Conservation (phyloP, 2,888 invertebrate species). For the Cancer borealis region DNA sequence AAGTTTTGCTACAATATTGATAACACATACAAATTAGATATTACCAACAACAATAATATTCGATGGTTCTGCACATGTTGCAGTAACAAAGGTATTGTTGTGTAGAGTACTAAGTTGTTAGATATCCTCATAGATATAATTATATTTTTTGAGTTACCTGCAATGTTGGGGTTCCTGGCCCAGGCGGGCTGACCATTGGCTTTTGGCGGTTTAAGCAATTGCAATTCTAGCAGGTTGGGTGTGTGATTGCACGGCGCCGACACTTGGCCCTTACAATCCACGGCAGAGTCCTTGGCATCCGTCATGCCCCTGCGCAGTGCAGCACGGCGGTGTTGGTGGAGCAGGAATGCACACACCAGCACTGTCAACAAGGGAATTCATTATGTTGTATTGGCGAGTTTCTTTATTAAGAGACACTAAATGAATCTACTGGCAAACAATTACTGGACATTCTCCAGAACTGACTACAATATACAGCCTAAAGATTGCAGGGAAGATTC, state of each 20-base stretch:
- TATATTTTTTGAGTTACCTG: constrained; percentile 43
- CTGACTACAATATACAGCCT: background rate
- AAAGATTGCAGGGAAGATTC: background rate
- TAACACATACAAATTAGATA: background rate
- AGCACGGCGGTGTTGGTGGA: constrained; percentile 59
- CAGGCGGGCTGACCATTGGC: constrained; percentile 63
- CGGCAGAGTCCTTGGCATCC: constrained; percentile 53
- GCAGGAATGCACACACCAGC: constrained; percentile 55
- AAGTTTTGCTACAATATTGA: background rate
- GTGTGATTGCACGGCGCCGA: constrained; percentile 47
- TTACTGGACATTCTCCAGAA: background rate
- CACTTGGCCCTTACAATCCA: constrained; percentile 51
- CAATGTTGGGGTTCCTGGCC: constrained; percentile 59
- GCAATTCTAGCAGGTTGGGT: constrained; percentile 60
- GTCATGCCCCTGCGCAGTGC: constrained; percentile 35
- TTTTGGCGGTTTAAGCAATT: constrained; percentile 58
- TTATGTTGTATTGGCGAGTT: background rate
- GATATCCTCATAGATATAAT: background rate
- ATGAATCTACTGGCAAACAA: background rate
- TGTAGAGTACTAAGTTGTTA: background rate
- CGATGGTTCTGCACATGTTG: background rate
- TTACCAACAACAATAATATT: background rate
- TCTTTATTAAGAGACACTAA: background rate
- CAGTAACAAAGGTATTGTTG: background rate
- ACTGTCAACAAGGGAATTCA: constrained; percentile 14